Percentiles rank a stretch among this genome's conserved stretches.
phyloP scores from a whole-genome alignment of 2,113 vertebrate genomes.

The Aix galericulata region DNA sequence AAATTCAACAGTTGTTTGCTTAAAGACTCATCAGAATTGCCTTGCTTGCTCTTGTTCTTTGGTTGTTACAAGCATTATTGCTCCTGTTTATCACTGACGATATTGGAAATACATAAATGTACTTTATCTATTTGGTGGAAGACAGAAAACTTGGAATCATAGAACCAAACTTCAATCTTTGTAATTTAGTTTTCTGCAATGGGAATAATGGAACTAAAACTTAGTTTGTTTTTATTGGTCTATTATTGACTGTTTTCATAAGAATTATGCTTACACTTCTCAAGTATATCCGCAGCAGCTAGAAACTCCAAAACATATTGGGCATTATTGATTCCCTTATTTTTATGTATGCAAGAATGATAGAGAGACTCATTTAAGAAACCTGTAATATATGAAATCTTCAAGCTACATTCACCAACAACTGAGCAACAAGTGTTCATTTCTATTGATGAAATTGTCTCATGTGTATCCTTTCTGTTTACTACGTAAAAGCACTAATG shows the following conservation, averaged over 20 bases:
- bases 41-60: conserved; percentile 27
- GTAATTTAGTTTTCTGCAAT: background rate
- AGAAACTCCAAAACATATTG: background rate
- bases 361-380: background rate
- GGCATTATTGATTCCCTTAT: background rate
- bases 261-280: background rate
- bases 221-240: background rate
- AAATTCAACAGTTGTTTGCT: background rate
- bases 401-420: background rate
- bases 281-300: background rate
- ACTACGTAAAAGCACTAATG: background rate
- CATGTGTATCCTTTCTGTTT: background rate
- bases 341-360: background rate
- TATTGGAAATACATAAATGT: background rate
- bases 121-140: background rate
- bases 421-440: background rate
- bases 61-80: conserved; percentile 25
- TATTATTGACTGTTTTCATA: background rate
- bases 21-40: background rate
- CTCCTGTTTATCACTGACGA: background rate
- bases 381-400: background rate
- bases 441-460: background rate
- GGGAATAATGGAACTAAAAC: background rate
- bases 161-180: background rate
- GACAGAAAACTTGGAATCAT: background rate